Base-by-base conservation (phyloP, 2,888 invertebrate genomes). In the Notodonta ziczac region DNA sequence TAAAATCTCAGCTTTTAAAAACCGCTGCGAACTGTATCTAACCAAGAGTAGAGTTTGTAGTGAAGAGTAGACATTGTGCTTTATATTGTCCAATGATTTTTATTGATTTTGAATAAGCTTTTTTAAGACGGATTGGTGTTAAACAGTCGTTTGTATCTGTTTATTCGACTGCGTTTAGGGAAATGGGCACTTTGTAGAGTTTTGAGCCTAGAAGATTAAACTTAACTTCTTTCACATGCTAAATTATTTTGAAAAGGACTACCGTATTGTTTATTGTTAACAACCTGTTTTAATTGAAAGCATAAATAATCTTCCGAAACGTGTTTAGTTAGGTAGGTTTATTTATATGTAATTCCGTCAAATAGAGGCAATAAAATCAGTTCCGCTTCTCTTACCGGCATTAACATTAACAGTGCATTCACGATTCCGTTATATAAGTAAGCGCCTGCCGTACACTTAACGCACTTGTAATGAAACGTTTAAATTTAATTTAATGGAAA, bases 361-460 rank as follows among this genome's bases (percentile, higher is more conserved):
- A 73, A 78, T 74, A 63, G 70, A 72, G 60, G 66, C 64, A 65
- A 70, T 82, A 72, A 82, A 81, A 81, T 83, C 74, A 73, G 78
- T 81, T 77, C 75, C 74, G 76, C 74, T 76, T 74, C 60, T 72
- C 67, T 65, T 69, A 58, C 57, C 55, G 64, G 67, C 62, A 70
- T 73, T 62, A 64, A 69, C 69, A 69, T 70, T 72, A 79, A 74
- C 72, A 67, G 70, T 73, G 73, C 71, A 67, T 70, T 72, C 65
- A 57, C 64, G 61, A 62, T 69, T 59, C 77, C 73, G 75, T 82
- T 80, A 76, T 76, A 70, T 73, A 72, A 69, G 66, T 73, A 77
- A 73, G 66, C 72, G 73, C 69, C 63, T 14, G 4, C 60, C 59
- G 65, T 67, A 68, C 68, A 8, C 40, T 42, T 42, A 42, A 10